phyloP scores from a whole-genome alignment of 2,797 vertebrate genomes.

The Neostethus bicornis region DNA sequence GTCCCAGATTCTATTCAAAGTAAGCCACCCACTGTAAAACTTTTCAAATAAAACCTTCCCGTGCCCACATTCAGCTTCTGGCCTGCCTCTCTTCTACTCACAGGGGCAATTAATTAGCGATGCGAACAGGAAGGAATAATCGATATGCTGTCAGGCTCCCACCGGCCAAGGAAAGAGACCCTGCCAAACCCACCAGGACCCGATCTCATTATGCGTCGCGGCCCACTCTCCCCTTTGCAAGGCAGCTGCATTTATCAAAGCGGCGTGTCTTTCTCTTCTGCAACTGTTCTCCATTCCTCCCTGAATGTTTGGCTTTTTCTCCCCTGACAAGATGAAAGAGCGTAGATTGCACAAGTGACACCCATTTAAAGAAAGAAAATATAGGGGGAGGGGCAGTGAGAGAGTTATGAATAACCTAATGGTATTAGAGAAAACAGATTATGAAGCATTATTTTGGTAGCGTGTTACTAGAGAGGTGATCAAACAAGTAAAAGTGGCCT shows the following conservation, averaged over 20 bases:
- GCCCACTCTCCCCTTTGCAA: constrained; percentile 53
- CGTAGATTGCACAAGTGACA: constrained; percentile 48
- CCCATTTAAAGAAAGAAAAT: constrained; percentile 41
- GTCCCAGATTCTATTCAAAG: constrained; percentile 15
- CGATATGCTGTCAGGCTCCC: constrained; percentile 60
- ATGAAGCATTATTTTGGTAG: constrained; percentile 6
- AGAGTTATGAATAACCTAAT: constrained; percentile 37
- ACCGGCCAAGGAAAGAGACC: constrained; percentile 46
- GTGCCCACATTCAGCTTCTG: background rate
- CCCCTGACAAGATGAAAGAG: constrained; percentile 56
- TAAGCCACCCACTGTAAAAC: constrained; percentile 31
- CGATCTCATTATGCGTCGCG: constrained; percentile 60
- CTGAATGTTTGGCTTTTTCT: constrained; percentile 41
- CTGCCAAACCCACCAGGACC: constrained; percentile 67
- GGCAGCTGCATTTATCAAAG: constrained; percentile 69
- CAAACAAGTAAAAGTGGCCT: constrained; percentile 41
- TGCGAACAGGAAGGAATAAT: constrained; percentile 57
- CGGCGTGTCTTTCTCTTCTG: constrained; percentile 31
- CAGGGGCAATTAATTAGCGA: constrained; percentile 63
- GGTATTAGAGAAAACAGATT: constrained; percentile 14
- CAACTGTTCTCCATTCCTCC: constrained; percentile 37
- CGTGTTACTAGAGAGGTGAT: constrained; percentile 10
- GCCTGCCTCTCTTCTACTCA: constrained; percentile 13
- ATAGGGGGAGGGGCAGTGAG: background rate
- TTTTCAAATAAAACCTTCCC: constrained; percentile 8